Base-by-base conservation (phyloP, 2,113 vertebrate genomes). In the Taurulus bubalis region DNA sequence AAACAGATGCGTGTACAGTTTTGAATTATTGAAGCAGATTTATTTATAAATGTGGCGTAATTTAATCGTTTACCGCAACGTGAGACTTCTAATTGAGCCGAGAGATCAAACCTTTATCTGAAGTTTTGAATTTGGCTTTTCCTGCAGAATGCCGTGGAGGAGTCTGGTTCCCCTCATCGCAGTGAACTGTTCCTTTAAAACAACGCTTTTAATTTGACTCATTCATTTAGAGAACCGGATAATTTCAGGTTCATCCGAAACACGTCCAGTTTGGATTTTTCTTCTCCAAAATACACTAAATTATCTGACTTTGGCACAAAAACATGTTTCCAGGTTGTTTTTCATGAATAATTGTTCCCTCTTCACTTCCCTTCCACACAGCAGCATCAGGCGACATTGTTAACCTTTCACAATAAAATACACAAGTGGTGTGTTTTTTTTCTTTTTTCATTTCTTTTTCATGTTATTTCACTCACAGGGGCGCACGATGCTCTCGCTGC, bases 21-120 rank as follows among this genome's bases (percentile, higher is more conserved):
- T 88, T 82, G 79, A 85, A 78, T 40, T 82, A 85, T 84, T 74
- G 75, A 72, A 74, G 78, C 49, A 82, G 38, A 90, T 90, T 18
- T 91, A 87, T 92, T 87, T 88, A 91, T 92, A 73, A 83, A 84
- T 16, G 59, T 63, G 78, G 47, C 80, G 70, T 79, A 63, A 85
- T 49, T 68, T 42, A 51, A 22, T 40, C 14, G 15, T n/a, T 70
- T 16, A 22, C 2, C 0, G 34, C 34, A 34, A 34, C 6, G 34
- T 6, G 34, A 34, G 18, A 45, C 34, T 4, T 38, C 6, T 36
- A 7, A 10, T 2, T 24, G 71, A 77, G 56, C 47, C 11, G 47
- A 70, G 28, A 32, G 69, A 73, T 55, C 32, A 71, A 71, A 74
- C 73, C 24, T 6, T 45, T 28, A 22, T 20, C 3, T 45, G 55